phyloP scores from a whole-genome alignment of 1,140 invertebrate genomes.

The Neoseiulus cucumeris region DNA sequence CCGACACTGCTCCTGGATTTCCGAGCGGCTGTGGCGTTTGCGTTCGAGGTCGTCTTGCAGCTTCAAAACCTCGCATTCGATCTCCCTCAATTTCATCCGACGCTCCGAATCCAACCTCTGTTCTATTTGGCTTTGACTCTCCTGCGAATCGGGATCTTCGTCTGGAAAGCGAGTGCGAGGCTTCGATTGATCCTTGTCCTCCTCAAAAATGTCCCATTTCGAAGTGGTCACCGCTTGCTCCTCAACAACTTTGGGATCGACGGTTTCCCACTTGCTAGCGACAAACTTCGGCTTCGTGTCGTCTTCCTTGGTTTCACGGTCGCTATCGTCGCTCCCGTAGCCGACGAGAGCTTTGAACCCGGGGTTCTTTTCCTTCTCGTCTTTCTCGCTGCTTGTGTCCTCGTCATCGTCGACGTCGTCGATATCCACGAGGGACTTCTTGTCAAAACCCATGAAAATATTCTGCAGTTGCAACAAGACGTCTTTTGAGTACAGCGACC shows the following conservation, averaged over 20 bases:
- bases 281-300: slow-evolving; percentile 32
- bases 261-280: slow-evolving; percentile 84
- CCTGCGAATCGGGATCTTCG: background rate
- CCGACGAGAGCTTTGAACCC: slow-evolving; percentile 32
- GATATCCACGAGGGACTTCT: slow-evolving; percentile 24
- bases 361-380: background rate
- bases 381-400: slow-evolving; percentile 5
- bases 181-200: slow-evolving; percentile 19
- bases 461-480: slow-evolving; percentile 75
- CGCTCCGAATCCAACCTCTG: background rate
- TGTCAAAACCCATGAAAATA: slow-evolving; percentile 53
- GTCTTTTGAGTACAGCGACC: slow-evolving; percentile 85
- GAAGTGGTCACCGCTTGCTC: slow-evolving; percentile 70
- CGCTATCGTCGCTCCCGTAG: slow-evolving; percentile 25
- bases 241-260: slow-evolving; percentile 64
- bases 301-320: background rate
- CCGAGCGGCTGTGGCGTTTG: background rate
- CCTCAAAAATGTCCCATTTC: slow-evolving; percentile 54
- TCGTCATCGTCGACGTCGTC: slow-evolving; percentile 14
- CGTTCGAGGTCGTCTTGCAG: background rate
- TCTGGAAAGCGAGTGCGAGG: background rate
- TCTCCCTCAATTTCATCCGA: background rate
- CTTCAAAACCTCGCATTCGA: background rate
- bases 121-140: background rate
- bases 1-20: slow-evolving; percentile 7